phyloP scores from a whole-genome alignment of 2,797 vertebrate species.

The Mus caroli region DNA sequence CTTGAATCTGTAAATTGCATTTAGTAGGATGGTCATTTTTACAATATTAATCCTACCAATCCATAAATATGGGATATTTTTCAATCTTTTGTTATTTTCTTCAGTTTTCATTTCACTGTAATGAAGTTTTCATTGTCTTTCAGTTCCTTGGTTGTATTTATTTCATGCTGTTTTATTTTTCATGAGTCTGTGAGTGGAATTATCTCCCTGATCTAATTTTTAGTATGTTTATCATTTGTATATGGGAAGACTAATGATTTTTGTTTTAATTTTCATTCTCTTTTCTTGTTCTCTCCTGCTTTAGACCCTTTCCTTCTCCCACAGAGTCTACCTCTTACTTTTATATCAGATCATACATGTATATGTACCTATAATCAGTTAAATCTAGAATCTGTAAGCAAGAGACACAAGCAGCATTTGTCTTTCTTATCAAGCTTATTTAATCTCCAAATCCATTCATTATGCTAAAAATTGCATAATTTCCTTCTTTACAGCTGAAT shows the following conservation, averaged over 20 bases:
- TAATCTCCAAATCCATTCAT: background rate
- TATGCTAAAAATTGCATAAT: background rate
- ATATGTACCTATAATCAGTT: background rate
- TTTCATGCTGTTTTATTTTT: background rate
- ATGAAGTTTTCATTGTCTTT: background rate
- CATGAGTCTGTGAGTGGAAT: background rate
- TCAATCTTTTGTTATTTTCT: background rate
- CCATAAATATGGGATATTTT: background rate
- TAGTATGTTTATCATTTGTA: background rate
- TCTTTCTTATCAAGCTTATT: background rate
- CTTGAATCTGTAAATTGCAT: background rate
- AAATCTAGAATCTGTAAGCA: background rate
- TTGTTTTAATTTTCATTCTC: background rate
- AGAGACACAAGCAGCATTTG: background rate
- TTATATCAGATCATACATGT: background rate
- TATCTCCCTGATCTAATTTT: background rate
- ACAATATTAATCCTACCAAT: background rate
- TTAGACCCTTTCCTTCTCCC: background rate
- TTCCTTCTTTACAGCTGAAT: background rate
- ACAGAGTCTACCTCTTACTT: background rate
- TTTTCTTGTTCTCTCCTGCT: background rate
- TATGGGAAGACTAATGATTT: background rate
- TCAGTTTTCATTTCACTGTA: background rate
- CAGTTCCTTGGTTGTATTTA: background rate
- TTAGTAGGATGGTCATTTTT: background rate